phyloP scores from a whole-genome alignment of 2,797 vertebrate genomes.

The Clarias laeviceps region DNA sequence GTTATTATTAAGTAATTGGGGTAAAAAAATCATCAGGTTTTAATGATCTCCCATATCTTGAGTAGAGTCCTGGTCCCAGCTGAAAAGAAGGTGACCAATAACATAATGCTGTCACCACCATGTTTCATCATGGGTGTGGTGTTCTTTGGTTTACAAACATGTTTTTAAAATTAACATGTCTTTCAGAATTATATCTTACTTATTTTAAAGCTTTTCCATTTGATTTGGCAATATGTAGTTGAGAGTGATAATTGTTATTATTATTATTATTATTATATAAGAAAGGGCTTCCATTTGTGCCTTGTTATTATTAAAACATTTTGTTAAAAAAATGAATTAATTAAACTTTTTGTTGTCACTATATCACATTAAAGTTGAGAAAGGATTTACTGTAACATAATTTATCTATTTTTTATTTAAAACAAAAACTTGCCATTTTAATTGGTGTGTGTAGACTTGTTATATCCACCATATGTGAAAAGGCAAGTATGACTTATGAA shows the following conservation, averaged over 20 bases:
- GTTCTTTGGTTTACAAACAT: neutral
- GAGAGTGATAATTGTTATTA: neutral
- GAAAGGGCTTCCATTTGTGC: no score
- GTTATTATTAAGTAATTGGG: neutral
- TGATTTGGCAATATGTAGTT: neutral
- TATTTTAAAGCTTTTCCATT: neutral
- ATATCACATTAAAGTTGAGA: neutral
- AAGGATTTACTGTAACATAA: neutral
- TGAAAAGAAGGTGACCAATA: neutral
- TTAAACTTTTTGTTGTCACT: no score
- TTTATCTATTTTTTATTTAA: neutral
- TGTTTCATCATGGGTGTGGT: neutral
- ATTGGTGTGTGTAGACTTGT: neutral
- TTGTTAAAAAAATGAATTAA: neutral
- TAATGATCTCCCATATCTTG: neutral
- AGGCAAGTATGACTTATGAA: no score
- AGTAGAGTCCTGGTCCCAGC: neutral
- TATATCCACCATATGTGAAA: neutral
- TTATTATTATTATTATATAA: constrained; percentile 2
- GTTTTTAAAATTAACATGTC: neutral
- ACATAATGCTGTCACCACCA: neutral
- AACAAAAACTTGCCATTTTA: neutral
- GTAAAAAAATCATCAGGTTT: neutral
- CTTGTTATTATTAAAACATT: neutral
- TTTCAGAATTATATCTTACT: neutral